These are phyloP conservation scores for Pomacea maculata DNA, from an alignment of 1,140 invertebrate species.

Conservation along the genomic window DNA sequence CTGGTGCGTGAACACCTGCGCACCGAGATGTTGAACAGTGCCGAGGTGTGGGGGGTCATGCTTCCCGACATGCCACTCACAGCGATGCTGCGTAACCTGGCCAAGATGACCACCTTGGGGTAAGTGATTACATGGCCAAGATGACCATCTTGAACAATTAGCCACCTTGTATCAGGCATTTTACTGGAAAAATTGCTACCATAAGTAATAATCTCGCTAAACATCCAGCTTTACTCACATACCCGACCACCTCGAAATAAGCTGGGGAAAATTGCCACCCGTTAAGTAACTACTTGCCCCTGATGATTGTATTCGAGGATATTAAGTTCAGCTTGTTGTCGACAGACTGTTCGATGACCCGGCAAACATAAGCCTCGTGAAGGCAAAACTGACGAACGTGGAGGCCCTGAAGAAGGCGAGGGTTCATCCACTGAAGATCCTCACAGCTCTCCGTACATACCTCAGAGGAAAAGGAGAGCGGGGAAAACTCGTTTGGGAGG, in stretches of 20 bases:
- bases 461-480: constrained; percentile 69
- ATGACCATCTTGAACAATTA: background rate
- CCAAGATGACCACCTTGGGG: constrained; percentile 73
- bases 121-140: constrained; percentile 63
- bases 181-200: background rate
- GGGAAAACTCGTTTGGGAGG: constrained; percentile 56
- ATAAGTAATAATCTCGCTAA: background rate
- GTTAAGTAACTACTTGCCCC: background rate
- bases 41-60: constrained; percentile 74
- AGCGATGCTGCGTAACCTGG: constrained; percentile 71
- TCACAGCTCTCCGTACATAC: constrained; percentile 70
- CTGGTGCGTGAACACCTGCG: constrained; percentile 75
- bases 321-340: background rate
- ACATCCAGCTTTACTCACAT: background rate
- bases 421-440: constrained; percentile 71
- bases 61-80: constrained; percentile 71
- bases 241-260: background rate
- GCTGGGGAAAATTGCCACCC: background rate
- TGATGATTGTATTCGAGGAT: too few relatives aligned
- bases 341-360: constrained; percentile 7
- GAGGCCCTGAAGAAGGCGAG: constrained; percentile 64
- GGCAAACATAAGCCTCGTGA: background rate
- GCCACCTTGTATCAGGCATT: background rate
- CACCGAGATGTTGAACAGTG: constrained; percentile 73
- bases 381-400: constrained; percentile 32